Base-by-base conservation (phyloP, 2,888 invertebrate species). In the Hypena proboscidalis region DNA sequence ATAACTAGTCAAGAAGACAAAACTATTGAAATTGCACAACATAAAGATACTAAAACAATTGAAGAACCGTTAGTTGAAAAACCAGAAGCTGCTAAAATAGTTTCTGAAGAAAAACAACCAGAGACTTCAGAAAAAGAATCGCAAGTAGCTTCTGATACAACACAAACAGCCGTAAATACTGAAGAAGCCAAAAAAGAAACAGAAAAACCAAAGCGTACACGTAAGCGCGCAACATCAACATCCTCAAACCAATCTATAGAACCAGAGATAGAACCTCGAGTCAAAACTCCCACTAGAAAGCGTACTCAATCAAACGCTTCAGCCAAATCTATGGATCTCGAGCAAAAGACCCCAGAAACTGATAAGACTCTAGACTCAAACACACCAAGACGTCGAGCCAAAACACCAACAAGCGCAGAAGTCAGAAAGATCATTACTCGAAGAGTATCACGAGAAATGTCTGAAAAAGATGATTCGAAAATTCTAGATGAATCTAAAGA, bases 351-450 rank as follows among this genome's bases (percentile, higher is more conserved):
- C 2, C 70, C 77, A 0, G 82, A 81, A 49, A 67, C 56, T 6
- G 50, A 50, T 2, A 51, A 49, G 27, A 15, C 37, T 13, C 11
- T 11, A 8, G 55, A 54, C 13, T 6, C 19, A 9, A 53, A 51
- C 0, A 69, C 77, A 0, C 70, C 74, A 1, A 72, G 71, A 35
- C 58, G 72, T 2, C 64, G 77, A 26, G 66, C 74, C 0, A 84
- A 80, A 64, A 85, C 85, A 0, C 85, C 87, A 0, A 77, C 74
- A 0, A 80, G 73, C 20, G 58, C 72, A 1, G 89, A 88, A 74
- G 67, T 80, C 0, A 70, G 86, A 21, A 82, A 75, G 44, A 85
- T 90, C 4, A 67, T 90, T 8, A 89, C 89, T 0, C 65, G 89
- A 40, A 73, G 87, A 0, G 79, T 80, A n/a, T 89, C 90, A 0